Conservation (phyloP, 2,113 vertebrate species). For the Siniperca knerii region DNA sequence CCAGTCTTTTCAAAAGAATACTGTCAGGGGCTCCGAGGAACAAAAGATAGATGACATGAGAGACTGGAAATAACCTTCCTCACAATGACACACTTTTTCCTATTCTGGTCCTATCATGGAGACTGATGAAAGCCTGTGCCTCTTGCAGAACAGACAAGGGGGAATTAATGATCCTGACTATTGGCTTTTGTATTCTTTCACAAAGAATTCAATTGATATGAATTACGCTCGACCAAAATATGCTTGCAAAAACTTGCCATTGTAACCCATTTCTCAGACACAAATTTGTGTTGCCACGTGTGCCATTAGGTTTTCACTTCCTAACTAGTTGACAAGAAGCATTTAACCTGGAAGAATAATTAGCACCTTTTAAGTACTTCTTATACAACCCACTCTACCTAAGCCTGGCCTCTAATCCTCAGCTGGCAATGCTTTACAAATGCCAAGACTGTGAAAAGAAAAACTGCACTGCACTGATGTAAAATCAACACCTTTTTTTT, state of each 20-base stretch:
- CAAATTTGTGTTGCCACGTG: conserved; percentile 18
- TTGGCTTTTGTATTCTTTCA: conserved; percentile 18
- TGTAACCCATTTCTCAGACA: conserved; percentile 17
- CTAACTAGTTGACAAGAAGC: conserved; percentile 34
- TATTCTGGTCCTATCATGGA: conserved; percentile 41
- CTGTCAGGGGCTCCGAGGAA: background rate
- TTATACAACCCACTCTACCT: conserved; percentile 62
- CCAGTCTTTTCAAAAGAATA: background rate
- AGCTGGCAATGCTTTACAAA: conserved; percentile 41
- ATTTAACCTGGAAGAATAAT: conserved; percentile 64
- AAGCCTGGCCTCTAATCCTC: conserved; percentile 42
- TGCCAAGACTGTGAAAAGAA: conserved; percentile 37
- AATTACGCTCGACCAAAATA: conserved; percentile 36
- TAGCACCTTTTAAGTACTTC: conserved; percentile 67
- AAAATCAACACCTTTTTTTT: conserved; percentile 64
- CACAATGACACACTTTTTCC: conserved; percentile 30
- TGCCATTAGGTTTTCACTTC: conserved; percentile 28
- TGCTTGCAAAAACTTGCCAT: background rate
- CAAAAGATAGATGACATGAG: conserved; percentile 35
- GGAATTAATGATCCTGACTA: conserved; percentile 16
- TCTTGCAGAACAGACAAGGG: conserved; percentile 18
- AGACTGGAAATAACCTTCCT: conserved; percentile 29
- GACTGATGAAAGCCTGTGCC: conserved; percentile 33
- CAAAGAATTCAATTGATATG: conserved; percentile 14
- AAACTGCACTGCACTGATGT: conserved; percentile 8